Evolutionary conservation across 2,888 invertebrate genomes (phyloP), one percentile per base, ranked within the genome.

Genomic region (Erebia epiphron): DNA sequence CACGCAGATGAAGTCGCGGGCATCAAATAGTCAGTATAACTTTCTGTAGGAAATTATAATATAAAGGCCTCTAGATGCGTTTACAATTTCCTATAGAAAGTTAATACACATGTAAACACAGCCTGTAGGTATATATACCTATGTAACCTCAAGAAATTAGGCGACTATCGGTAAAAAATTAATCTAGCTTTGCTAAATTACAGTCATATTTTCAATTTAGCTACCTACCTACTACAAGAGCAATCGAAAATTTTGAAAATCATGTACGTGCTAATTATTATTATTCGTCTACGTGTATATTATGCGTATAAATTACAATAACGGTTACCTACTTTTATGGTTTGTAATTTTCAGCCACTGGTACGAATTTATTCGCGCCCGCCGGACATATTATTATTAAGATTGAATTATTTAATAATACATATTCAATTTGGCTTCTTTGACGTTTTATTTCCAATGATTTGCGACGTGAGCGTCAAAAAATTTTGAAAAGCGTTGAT

Each of bases 361-460:
- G 56, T 56, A 18, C 16, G 43, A 57, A 79, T 69, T 63, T 35
- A 63, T 63, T 43, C 35, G 35, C n/a, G 50, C 63, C 50, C 21
- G 63, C 1, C 63, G 9, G 50, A 61, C n/a, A 11, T 63, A 35
- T 35, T 35, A 35, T 7, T 35, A 35, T 7, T 35, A n/a, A 62
- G 21, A 63, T 63, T 50, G 50, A 50, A 26, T 63, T 63, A 63
- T 63, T 35, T 26, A 21, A n/a, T 49, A 50, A 43, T 46, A 63
- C n/a, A 63, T 9, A 63, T 63, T 63, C 26, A 26, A 63, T 35
- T 63, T 52, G 1, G 8, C n/a, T 63, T 52, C n/a, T 14, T 35
- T 52, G 52, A 13, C 26, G 62, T 49, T n/a, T 35, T 11, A n/a
- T 35, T 1, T 50, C 35, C 26, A 50, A 7, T 3, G 14, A 35